phyloP scores from a whole-genome alignment of 1,140 invertebrate species.

The Aphaenogaster ashmeadi region DNA sequence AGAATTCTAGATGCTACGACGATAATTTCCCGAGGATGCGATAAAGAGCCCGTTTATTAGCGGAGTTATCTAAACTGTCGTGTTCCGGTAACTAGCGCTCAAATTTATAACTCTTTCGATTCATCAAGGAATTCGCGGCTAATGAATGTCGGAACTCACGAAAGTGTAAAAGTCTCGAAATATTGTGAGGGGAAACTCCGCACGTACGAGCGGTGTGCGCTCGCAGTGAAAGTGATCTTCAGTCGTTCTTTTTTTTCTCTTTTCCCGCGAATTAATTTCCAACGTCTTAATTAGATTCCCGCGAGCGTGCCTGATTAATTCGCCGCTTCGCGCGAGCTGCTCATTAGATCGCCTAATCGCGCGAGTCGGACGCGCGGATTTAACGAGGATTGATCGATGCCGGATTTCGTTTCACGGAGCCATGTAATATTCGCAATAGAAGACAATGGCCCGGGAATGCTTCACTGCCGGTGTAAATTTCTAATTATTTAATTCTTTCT shows the following conservation, averaged over 20 bases:
- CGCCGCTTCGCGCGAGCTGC: background rate
- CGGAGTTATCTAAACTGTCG: constrained; percentile 16
- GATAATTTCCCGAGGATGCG: constrained; percentile 3
- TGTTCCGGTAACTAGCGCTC: too few species aligned
- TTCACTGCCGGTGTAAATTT: background rate
- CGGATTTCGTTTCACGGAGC: background rate
- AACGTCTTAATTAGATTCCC: constrained; percentile 19
- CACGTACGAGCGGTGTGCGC: background rate
- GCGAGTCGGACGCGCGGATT: background rate
- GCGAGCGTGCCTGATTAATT: constrained; percentile 35
- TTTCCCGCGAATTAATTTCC: constrained; percentile 35
- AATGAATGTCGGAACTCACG: constrained; percentile 27
- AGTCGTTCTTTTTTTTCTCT: background rate
- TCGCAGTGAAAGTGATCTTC: constrained; percentile 45
- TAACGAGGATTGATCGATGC: background rate
- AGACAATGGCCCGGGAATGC: background rate
- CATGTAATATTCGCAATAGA: background rate
- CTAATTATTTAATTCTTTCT: background rate
- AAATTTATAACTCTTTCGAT: background rate
- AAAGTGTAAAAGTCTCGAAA: constrained; percentile 47
- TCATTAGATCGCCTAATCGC: constrained; percentile 22
- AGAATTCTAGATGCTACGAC: background rate
- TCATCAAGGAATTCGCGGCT: background rate
- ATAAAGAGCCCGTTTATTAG: constrained; percentile 25
- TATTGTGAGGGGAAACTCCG: constrained; percentile 4